Evolutionary conservation across 2,113 vertebrate species (phyloP).

Genomic region (Mustelus asterias): DNA sequence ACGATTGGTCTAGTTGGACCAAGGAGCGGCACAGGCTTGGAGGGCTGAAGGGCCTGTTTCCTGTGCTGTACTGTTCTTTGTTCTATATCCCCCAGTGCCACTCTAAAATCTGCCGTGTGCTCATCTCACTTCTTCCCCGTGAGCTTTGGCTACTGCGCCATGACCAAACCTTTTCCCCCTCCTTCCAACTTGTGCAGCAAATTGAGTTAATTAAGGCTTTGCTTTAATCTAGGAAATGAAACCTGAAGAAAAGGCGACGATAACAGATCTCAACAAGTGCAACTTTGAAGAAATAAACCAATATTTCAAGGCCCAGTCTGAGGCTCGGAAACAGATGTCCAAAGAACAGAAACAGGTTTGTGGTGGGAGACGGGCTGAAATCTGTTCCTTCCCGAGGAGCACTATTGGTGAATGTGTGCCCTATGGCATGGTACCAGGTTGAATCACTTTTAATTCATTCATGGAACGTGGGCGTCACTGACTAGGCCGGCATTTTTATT

Average conservation of each 20-base stretch:
- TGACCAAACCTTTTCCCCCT: background rate
- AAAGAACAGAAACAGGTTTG: constrained; percentile 89
- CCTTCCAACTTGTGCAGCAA: background rate
- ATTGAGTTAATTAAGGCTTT: constrained; percentile 34
- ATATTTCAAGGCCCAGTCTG: constrained; percentile 87
- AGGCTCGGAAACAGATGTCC: constrained; percentile 91
- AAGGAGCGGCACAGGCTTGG: too few relatives aligned
- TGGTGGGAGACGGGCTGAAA: background rate
- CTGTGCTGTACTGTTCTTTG: too few relatives aligned
- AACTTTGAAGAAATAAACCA: constrained; percentile 84
- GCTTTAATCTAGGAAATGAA: constrained; percentile 79
- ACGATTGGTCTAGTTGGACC: too few relatives aligned
- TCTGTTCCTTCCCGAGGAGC: background rate
- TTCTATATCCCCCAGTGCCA: background rate
- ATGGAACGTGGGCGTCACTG: too few relatives aligned
- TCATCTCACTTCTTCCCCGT: background rate
- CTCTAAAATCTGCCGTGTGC: background rate
- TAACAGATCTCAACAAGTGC: constrained; percentile 84
- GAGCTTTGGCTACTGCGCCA: background rate
- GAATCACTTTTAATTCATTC: background rate
- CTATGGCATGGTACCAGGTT: background rate
- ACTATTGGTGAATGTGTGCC: background rate
- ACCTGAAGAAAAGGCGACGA: constrained; percentile 77
- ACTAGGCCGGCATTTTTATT: too few relatives aligned
- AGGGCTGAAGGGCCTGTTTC: too few relatives aligned